Conservation (phyloP, 2,888 invertebrate species). For the Drosophila emarginata region DNA sequence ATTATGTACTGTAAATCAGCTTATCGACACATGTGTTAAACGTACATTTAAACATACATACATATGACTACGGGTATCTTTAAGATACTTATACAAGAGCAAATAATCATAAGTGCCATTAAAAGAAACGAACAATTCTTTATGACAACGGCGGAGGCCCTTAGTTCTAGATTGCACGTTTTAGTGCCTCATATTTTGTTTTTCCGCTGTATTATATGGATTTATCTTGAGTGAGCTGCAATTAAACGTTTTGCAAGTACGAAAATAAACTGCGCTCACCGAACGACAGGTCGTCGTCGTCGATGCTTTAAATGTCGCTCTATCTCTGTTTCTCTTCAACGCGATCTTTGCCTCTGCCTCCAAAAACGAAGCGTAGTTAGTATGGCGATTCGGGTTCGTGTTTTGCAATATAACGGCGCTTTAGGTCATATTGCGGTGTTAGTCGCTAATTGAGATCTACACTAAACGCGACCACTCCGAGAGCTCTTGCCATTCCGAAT, state of each 20-base stretch:
- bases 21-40: conserved; percentile 49
- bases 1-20: conserved; percentile 48
- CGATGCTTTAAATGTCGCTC: background rate
- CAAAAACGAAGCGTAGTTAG: conserved; percentile 3
- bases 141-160: conserved; percentile 21
- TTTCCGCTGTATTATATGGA: conserved; percentile 38
- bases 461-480: conserved; percentile 21
- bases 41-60: background rate
- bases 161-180: conserved; percentile 34
- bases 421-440: conserved; percentile 48
- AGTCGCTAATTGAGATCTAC: conserved; percentile 63
- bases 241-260: conserved; percentile 48
- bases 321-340: background rate
- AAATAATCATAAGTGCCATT: conserved; percentile 36
- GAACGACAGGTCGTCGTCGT: conserved; percentile 7
- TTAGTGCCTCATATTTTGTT: conserved; percentile 14
- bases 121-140: conserved; percentile 17
- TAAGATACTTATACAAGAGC: conserved; percentile 1
- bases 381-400: conserved; percentile 22
- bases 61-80: background rate
- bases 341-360: background rate
- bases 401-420: conserved; percentile 64
- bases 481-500: conserved; percentile 26
- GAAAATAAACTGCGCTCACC: conserved; percentile 14
- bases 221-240: conserved; percentile 51